Conservation (phyloP, 2,888 invertebrate species). For the Trileptium ribeirensis region DNA sequence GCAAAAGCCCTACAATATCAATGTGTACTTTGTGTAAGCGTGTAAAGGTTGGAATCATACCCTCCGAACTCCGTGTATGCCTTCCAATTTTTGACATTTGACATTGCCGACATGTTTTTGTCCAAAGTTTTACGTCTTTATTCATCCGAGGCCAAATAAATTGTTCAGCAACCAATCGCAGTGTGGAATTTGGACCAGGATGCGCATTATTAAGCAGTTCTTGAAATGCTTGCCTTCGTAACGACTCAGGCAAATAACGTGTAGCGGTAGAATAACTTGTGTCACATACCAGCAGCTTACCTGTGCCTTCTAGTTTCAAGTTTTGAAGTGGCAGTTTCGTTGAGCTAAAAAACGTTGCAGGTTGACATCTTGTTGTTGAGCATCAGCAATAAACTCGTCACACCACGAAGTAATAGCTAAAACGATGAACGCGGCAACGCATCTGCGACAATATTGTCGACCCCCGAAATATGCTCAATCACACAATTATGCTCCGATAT, state of each 20-base stretch:
- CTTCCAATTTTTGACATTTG: neutral
- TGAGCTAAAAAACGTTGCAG: neutral
- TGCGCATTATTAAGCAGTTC: neutral
- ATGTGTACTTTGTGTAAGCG: neutral
- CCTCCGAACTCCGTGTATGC: neutral
- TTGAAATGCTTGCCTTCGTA: neutral
- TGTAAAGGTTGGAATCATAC: neutral
- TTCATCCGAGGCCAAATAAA: conserved; percentile 5
- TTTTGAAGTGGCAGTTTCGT: neutral
- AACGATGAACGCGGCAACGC: neutral
- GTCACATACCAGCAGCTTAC: neutral
- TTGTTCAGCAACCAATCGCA: neutral
- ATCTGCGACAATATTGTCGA: neutral
- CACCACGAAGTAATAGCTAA: neutral
- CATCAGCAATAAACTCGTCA: neutral
- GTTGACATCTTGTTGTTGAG: neutral
- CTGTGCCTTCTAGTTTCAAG: neutral
- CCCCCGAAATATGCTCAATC: neutral
- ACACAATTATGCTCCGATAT: neutral
- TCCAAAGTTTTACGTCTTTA: neutral
- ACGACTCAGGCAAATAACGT: neutral
- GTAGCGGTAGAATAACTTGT: neutral
- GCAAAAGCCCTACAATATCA: neutral
- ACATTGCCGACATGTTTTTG: neutral
- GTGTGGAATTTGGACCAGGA: neutral